Base-by-base conservation (phyloP, 2,888 invertebrate species). In the Argyresthia albistria region DNA sequence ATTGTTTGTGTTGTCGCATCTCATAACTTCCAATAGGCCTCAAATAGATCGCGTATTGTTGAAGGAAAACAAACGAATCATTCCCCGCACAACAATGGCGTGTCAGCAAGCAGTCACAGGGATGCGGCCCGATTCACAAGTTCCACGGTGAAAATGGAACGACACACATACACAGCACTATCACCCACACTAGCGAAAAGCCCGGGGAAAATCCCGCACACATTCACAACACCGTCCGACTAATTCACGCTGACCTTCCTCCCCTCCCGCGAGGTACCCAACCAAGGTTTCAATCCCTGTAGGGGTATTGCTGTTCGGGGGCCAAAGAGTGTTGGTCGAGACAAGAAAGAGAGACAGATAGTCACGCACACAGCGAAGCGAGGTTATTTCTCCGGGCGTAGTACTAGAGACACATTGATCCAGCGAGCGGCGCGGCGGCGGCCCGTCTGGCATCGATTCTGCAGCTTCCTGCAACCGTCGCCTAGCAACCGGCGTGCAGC, bases 401-500 rank as follows among this genome's bases (percentile, higher is more conserved):
- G 87, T 87, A 86, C 87, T 87, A 87, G 82, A 86, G 82, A 87
- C 87, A 87, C 87, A 86, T 87, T 87, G 87, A 86, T 86, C 87
- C 82, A 86, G 75, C 83, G 70, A 66, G 25, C 25, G 25, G 68
- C 57, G n/a, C 69, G 66, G 68, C 57, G 59, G 63, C 63, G 57
- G 59, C 66, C 72, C 81, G 86, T 87, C 87, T 86, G 83, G 82
- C 81, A 87, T 87, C 81, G 87, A 87, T 86, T 87, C 78, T 83
- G 86, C 86, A 86, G 87, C 80, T 83, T 86, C 87, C 86, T 86
- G 86, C 86, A 84, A 76, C 84, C 70, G 82, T 83, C 66, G 73
- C 75, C 73, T 75, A 71, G 64, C 76, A 67, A 82, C 83, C 80
- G 42, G 45, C 76, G 72, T 80, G 75, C 67, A 16, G 67, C 71